These are phyloP conservation scores for Heterodera filipjevi DNA, from an alignment of 2,888 invertebrate species.

Conservation along the genomic window DNA sequence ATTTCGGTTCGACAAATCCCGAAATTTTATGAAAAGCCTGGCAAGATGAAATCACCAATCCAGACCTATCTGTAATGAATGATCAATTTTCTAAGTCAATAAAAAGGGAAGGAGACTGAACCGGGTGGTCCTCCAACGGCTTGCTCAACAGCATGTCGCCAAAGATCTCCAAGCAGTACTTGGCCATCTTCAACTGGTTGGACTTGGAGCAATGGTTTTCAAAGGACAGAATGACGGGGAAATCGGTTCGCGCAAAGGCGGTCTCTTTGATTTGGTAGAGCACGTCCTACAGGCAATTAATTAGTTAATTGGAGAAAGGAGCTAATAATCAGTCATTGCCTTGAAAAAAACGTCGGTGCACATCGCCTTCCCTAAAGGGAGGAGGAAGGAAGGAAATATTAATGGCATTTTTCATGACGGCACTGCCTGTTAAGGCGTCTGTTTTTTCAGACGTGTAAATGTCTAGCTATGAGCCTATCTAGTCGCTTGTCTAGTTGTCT, in stretches of 20 bases:
- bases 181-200: conserved; percentile 96
- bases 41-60: no score
- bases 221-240: conserved; percentile 94
- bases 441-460: no score
- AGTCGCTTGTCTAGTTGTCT: no score
- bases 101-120: conserved; percentile 69
- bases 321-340: conserved; percentile 66
- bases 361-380: conserved; percentile 83
- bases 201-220: conserved; percentile 95
- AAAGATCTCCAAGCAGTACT: conserved; percentile 97
- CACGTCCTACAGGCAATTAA: conserved; percentile 74
- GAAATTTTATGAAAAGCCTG: neutral
- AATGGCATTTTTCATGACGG: neutral
- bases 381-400: neutral
- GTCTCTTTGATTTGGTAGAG: conserved; percentile 95
- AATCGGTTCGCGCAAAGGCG: conserved; percentile 96
- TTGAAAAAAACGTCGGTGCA: conserved; percentile 98
- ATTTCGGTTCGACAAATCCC: no score
- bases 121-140: conserved; percentile 82
- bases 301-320: neutral
- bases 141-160: conserved; percentile 88
- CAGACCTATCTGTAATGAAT: no score
- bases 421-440: no score
- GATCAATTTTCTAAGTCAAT: neutral
- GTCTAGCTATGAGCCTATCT: no score